phyloP scores from a whole-genome alignment of 2,113 vertebrate genomes.

The Neolamprologus longior region DNA sequence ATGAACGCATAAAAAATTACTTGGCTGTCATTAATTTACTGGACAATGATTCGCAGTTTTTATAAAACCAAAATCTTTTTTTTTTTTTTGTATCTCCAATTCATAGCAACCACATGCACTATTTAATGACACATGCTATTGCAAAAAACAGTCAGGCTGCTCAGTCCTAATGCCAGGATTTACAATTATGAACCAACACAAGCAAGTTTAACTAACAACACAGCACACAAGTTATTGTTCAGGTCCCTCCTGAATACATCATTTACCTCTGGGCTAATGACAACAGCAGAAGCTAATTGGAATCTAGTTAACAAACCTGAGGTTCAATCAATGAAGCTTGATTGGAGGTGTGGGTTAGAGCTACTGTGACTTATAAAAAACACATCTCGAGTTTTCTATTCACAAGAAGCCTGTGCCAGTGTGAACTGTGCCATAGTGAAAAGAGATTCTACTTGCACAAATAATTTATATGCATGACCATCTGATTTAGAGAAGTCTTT shows the following conservation, averaged over 20 bases:
- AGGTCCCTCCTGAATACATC: background rate
- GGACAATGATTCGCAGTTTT: background rate
- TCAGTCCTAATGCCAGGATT: background rate
- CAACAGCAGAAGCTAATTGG: background rate
- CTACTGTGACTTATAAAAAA: background rate
- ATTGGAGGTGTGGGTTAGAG: background rate
- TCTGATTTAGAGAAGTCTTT: background rate
- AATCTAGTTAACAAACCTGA: background rate
- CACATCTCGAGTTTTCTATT: background rate
- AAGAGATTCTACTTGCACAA: background rate
- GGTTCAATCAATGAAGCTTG: background rate
- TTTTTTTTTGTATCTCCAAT: background rate
- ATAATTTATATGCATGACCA: background rate
- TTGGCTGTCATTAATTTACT: background rate
- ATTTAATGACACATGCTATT: background rate
- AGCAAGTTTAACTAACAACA: background rate
- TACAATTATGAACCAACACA: background rate
- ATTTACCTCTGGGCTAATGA: background rate
- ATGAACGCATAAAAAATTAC: background rate
- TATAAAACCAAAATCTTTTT: background rate
- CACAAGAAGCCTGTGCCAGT: background rate
- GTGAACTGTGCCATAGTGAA: background rate
- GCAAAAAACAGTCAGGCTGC: background rate
- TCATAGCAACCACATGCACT: background rate
- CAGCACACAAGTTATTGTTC: background rate